A percentile compares a stretch with the other conserved stretches of the same genome.
phyloP scores from a whole-genome alignment of 2,113 vertebrate genomes.

The Cololabis saira region DNA sequence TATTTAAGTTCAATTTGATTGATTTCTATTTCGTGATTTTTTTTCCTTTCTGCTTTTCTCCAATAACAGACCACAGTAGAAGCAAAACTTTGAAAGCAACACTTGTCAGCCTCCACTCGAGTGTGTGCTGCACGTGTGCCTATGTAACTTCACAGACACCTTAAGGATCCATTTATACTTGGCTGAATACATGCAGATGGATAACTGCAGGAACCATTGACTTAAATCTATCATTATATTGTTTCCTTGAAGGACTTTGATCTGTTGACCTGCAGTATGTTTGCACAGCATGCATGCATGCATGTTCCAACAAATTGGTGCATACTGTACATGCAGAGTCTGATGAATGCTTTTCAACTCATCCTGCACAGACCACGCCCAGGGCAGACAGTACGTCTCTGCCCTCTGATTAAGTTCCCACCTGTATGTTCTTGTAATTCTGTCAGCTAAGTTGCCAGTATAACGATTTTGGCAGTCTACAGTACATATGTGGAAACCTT shows the following conservation, averaged over 20 bases:
- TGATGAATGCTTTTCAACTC: too few species aligned
- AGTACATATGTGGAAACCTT: too few species aligned
- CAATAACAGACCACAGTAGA: too few species aligned
- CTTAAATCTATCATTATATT: background rate
- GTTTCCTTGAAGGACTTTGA: background rate
- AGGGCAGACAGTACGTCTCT: too few species aligned
- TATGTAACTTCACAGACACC: background rate
- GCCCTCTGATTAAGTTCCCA: too few species aligned
- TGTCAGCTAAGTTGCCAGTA: too few species aligned
- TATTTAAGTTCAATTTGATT: background rate
- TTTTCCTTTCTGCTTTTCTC: background rate
- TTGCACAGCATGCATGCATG: background rate
- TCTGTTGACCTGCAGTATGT: background rate
- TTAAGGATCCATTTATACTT: background rate
- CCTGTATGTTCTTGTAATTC: too few species aligned
- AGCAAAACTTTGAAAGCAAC: background rate
- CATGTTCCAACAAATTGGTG: background rate
- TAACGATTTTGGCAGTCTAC: too few species aligned
- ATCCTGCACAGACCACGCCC: too few species aligned
- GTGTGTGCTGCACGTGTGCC: background rate
- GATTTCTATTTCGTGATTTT: background rate
- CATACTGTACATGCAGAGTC: background rate
- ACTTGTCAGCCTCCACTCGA: background rate
- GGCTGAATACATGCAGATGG: background rate
- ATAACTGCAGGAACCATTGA: background rate